Conservation (phyloP, 2,888 invertebrate species). For the Saturnia pavonia region DNA sequence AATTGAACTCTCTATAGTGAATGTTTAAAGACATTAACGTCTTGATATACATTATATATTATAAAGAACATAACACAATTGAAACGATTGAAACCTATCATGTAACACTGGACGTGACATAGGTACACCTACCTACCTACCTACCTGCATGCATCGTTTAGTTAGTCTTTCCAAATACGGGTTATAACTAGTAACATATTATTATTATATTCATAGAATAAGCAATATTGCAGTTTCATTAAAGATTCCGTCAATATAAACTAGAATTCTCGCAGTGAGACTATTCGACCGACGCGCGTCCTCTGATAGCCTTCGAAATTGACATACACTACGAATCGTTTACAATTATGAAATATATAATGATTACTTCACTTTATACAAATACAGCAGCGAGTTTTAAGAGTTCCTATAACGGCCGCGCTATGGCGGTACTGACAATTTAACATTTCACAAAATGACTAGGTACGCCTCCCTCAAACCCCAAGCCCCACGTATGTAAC, state of each 20-base stretch:
- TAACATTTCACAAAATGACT: slow-evolving; percentile 82
- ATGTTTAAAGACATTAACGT: slow-evolving; percentile 62
- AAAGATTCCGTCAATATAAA: slow-evolving; percentile 1
- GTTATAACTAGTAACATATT: background rate
- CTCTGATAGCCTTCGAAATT: slow-evolving; percentile 79
- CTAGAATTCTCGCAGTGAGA: slow-evolving; percentile 3
- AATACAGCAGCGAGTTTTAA: slow-evolving; percentile 89
- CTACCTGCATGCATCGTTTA: background rate
- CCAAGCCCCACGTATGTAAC: slow-evolving; percentile 53
- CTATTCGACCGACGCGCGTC: slow-evolving; percentile 36
- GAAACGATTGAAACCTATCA: slow-evolving; percentile 44
- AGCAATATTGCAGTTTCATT: background rate
- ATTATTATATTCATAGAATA: background rate
- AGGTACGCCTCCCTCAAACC: slow-evolving; percentile 65
- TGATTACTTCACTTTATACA: slow-evolving; percentile 84
- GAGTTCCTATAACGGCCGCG: slow-evolving; percentile 86
- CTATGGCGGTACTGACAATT: slow-evolving; percentile 76
- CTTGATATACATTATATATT: slow-evolving; percentile 38
- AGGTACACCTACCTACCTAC: background rate
- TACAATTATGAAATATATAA: slow-evolving; percentile 77
- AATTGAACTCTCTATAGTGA: slow-evolving; percentile 69
- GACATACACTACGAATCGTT: slow-evolving; percentile 75
- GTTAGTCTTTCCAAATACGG: background rate
- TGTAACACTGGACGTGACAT: background rate
- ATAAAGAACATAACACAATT: slow-evolving; percentile 41